Base-by-base conservation (phyloP, 2,888 invertebrate species). In the Lepidochrysops patricia region DNA sequence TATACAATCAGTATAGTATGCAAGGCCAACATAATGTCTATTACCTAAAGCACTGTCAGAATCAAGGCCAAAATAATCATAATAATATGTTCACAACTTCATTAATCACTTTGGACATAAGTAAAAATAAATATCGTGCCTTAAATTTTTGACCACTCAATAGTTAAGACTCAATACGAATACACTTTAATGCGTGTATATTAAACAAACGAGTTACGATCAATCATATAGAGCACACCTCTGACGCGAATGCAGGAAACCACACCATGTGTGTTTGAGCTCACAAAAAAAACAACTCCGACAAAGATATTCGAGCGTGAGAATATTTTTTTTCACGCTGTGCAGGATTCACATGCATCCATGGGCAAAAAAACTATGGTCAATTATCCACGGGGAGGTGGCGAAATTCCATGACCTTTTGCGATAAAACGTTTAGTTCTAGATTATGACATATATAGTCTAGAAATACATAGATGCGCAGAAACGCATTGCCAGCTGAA, bases 51-150 rank as follows among this genome's bases (percentile, higher is more conserved):
- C 79, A 86, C 81, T 81, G 82, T 81, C 82, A 84, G 68, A 80
- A 78, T 76, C 83, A 86, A 86, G 86, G 85, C 82, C 80, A 82
- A 66, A 65, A 68, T 70, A 76, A 78, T 81, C 74, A 77, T 73
- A 76, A 78, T 81, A 74, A 77, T 73, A 74, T 70, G 67, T 63
- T 73, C 68, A 67, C 64, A 61, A 66, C 67, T 64, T 65, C 61
- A 66, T 65, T 67, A 64, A 66, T 58, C 69, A 62, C 62, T 62
- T 25, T 58, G 56, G n/a, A 29, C 2, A 57, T 25, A 60, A 25
- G 13, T 7, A 13, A 57, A 43, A 6, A 26, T 43, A 43, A 19
- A 1, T 19, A 43, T 19, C 12, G 12, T 43, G 43, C 43, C 19
- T 23, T 43, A 9, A 9, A 19, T 19, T 43, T 13, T 19, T 9